Percentiles rank a stretch among this genome's conserved stretches.
These are phyloP conservation scores for Sebastes wilsoni DNA, from an alignment of 2,797 vertebrate genomes.

Conservation along the genomic window DNA sequence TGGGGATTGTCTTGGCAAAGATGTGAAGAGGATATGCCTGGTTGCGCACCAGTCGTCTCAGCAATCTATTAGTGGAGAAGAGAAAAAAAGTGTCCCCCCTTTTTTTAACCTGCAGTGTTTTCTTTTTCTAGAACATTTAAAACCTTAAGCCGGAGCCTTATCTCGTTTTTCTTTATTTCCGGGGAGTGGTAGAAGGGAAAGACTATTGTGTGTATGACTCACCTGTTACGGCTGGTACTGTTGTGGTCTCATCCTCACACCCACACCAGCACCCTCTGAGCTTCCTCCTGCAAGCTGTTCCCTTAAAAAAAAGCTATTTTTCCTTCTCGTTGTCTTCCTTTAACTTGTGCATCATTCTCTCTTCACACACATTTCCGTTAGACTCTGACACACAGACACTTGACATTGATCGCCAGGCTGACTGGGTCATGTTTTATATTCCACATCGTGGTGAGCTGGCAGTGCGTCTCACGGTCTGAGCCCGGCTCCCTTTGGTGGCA, in stretches of 20 bases:
- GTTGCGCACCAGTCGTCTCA: conserved; percentile 66
- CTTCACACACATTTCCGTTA: background rate
- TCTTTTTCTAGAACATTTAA: conserved; percentile 30
- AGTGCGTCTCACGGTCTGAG: conserved; percentile 8
- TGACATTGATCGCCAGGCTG: conserved; percentile 63
- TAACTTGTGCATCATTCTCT: conserved; percentile 8
- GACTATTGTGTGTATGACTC: conserved; percentile 60
- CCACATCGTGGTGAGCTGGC: conserved; percentile 27
- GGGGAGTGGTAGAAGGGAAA: conserved; percentile 43
- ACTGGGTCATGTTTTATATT: conserved; percentile 57
- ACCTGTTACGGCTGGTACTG: conserved; percentile 62
- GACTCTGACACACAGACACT: conserved; percentile 39
- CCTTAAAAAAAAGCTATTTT: conserved; percentile 14
- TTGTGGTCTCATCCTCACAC: conserved; percentile 61
- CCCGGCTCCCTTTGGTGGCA: conserved; percentile 18
- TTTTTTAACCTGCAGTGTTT: conserved; percentile 22
- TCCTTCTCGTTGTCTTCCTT: conserved; percentile 11
- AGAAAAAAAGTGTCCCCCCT: conserved; percentile 18
- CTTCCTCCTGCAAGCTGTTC: conserved; percentile 55
- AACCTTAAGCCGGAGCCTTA: conserved; percentile 16
- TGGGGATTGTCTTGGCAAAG: conserved; percentile 76
- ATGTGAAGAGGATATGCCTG: conserved; percentile 71
- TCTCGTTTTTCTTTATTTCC: conserved; percentile 47
- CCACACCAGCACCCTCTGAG: conserved; percentile 48
- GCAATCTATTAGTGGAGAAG: conserved; percentile 69